Conservation (phyloP, 2,797 vertebrate species). For the Notamacropus eugenii region DNA sequence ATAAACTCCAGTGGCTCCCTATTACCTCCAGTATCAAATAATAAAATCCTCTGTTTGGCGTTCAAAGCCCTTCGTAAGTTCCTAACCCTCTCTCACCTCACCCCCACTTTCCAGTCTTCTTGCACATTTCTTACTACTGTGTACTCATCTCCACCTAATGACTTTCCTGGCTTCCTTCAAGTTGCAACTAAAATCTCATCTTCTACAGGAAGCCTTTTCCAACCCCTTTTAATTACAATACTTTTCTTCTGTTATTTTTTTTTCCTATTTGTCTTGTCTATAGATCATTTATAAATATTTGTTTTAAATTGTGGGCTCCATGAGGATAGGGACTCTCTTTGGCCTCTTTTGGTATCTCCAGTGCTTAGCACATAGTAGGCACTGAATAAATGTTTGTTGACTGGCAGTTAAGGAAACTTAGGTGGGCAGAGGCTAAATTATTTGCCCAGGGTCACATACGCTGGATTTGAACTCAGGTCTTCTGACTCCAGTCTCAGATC, state of each 20-base stretch:
- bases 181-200: neutral
- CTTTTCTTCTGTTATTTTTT: neutral
- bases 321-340: neutral
- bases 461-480: neutral
- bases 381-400: neutral
- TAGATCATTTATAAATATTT: neutral
- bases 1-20: neutral
- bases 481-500: neutral
- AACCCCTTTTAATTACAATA: neutral
- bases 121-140: too few relatives aligned
- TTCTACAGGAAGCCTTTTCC: neutral
- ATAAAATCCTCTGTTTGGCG: neutral
- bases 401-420: neutral
- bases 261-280: neutral
- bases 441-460: neutral
- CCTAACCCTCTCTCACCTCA: too few relatives aligned
- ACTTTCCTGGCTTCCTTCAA: neutral
- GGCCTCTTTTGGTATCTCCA: neutral
- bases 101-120: too few relatives aligned
- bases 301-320: neutral
- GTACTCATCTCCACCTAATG: neutral
- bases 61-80: neutral
- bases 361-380: neutral
- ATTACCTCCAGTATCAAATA: neutral
- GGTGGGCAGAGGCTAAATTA: neutral